Evolutionary conservation across 1,140 invertebrate genomes (phyloP).

Genomic region (Bombus impatiens): DNA sequence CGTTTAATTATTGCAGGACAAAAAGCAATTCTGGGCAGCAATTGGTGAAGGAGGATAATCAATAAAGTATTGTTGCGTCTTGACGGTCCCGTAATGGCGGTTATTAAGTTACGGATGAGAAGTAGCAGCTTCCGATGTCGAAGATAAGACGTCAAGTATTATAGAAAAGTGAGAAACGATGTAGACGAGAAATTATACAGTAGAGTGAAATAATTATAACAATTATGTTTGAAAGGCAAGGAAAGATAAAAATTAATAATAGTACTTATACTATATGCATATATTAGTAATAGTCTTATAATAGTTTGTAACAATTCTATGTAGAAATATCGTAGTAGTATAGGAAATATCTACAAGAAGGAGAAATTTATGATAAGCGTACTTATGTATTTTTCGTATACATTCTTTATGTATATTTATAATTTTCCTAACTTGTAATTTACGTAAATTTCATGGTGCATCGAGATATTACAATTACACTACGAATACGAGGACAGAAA

Average conservation of each 20-base stretch:
- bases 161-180: background rate
- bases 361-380: too few species aligned
- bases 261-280: background rate
- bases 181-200: background rate
- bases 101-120: background rate
- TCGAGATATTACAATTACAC: background rate
- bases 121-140: background rate
- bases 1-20: background rate
- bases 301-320: background rate
- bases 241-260: background rate
- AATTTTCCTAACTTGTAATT: background rate
- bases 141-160: background rate
- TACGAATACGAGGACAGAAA: background rate
- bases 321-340: background rate
- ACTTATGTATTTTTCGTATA: background rate
- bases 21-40: background rate
- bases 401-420: background rate
- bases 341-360: background rate
- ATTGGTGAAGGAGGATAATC: background rate
- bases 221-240: background rate
- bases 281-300: background rate
- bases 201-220: background rate
- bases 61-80: slow-evolving; percentile 9
- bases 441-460: background rate
- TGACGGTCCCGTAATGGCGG: background rate